Conservation (phyloP, 2,888 invertebrate genomes). For the Himalopsyche japonica region DNA sequence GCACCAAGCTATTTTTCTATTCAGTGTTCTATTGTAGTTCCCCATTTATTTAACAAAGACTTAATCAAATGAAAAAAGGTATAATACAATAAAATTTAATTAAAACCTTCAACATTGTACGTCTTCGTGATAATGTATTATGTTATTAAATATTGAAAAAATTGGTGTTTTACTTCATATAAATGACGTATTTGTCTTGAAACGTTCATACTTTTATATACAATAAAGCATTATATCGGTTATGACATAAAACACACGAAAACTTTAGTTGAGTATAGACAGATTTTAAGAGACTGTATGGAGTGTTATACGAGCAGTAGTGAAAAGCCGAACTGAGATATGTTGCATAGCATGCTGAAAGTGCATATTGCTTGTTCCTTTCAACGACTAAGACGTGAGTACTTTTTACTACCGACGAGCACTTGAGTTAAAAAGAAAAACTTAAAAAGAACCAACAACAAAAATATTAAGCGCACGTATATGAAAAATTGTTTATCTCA, state of each 20-base stretch:
- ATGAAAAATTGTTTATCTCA: background rate
- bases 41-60: no score
- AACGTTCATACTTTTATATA: background rate
- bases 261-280: background rate
- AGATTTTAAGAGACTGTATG: background rate
- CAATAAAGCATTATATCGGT: background rate
- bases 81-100: no score
- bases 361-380: constrained; percentile 11
- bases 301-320: background rate
- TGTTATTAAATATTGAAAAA: no score
- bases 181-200: no score
- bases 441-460: background rate
- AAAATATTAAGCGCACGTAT: background rate
- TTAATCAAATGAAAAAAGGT: no score
- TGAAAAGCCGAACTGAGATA: background rate
- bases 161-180: no score
- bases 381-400: background rate
- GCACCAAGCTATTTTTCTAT: no score
- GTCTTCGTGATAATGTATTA: no score
- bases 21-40: no score
- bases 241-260: background rate
- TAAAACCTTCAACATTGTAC: no score
- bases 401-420: constrained; percentile 3
- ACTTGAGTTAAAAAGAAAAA: constrained; percentile 3
- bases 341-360: background rate